Base-by-base conservation (phyloP, 1,140 invertebrate species). In the Drosophila repletoides region DNA sequence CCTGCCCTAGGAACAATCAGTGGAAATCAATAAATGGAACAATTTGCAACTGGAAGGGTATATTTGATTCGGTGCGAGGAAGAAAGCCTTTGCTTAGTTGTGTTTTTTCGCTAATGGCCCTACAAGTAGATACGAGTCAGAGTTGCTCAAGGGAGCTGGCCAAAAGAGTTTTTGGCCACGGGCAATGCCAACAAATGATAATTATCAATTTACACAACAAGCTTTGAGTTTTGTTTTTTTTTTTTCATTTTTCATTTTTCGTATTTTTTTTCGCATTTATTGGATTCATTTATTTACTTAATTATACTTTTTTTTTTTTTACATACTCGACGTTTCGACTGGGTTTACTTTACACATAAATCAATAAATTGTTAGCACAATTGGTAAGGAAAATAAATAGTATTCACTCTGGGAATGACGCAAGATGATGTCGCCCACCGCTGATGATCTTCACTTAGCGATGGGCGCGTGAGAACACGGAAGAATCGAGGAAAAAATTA, bases 191-290 rank as follows among this genome's bases (percentile, higher is more conserved):
- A 63, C 51, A 63, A 52, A 61, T 51, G 56, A 52, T 67, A 67
- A 61, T 67, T 67, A 67, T 36, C 51, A 58, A 58, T 66, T 66
- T 65, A 65, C 61, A 64, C 61, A 69, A 69, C 49, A 51, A n/a
- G 21, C 19, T 10, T 19, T 41, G 17, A 17, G n/a, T 36, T 17
- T 45, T 12, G 7, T 24, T 5, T 43, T 5, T 43, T 5, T 41
- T 5, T 24, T 21, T 22, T 17, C 12, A n/a, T 38, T 12, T n/a
- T 22, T 29, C 15, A 9, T 36, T 53, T 9, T 43, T 24, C n/a
- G n/a, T n/a, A n/a, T 53, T 24, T 55, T 45, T 56, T 15, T 38
- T 41, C 48, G 40, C 40, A 45, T 52, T 61, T 55, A 41, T 55
- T 55, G n/a, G 24, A 6, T 46, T 53, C 7, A 34, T 29, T 33